Conservation (phyloP, 2,888 invertebrate species). For the Lasioglossum zephyrum region DNA sequence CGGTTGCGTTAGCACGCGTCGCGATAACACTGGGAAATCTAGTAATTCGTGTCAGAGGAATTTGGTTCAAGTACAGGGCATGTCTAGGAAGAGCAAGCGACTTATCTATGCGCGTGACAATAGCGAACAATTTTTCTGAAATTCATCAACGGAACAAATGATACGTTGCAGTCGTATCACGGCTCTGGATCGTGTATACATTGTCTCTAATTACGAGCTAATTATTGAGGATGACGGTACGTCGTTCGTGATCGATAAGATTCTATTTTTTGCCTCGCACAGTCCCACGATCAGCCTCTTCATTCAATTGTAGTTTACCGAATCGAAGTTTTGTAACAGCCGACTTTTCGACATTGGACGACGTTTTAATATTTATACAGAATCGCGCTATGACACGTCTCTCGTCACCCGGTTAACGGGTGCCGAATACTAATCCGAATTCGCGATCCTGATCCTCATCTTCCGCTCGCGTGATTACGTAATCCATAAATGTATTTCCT, state of each 20-base stretch:
- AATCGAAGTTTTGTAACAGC: neutral
- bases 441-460: neutral
- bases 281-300: neutral
- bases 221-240: neutral
- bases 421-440: conserved; percentile 12
- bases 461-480: neutral
- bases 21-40: neutral
- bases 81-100: neutral
- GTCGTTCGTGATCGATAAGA: neutral
- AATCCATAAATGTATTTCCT: neutral
- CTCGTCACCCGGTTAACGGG: neutral
- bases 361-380: neutral
- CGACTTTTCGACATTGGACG: neutral
- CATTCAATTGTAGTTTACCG: neutral
- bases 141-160: neutral
- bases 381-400: neutral
- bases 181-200: neutral
- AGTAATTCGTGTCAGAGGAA: neutral
- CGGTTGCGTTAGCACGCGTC: neutral
- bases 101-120: neutral
- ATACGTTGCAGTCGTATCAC: neutral
- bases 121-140: neutral
- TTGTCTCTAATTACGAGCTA: neutral
- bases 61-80: neutral
- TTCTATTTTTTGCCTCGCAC: neutral